Evolutionary conservation across 2,797 vertebrate genomes (phyloP).

Genomic region (Enteromius viviparus): DNA sequence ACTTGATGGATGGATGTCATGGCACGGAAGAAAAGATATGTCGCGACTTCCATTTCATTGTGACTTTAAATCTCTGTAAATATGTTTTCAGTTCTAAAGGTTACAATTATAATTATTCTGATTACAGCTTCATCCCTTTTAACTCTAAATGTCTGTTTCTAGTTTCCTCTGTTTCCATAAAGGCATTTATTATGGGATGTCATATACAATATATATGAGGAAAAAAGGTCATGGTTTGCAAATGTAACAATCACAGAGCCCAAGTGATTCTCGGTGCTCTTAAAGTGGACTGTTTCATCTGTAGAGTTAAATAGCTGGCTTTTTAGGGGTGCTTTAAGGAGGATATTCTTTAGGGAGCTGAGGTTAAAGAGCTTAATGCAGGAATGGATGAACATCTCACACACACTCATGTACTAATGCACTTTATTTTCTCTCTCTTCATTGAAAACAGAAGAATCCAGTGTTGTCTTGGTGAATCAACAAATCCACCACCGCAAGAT

Average conservation of each 20-base stretch:
- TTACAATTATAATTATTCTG: slow-evolving; percentile 27
- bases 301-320: slow-evolving; percentile 64
- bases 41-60: not conserved
- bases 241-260: slow-evolving; percentile 77
- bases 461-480: slow-evolving; percentile 55
- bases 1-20: not conserved
- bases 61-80: slow-evolving; percentile 19
- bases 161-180: slow-evolving; percentile 45
- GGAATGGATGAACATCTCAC: slow-evolving; percentile 58
- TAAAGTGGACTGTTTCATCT: slow-evolving; percentile 73
- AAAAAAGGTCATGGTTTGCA: slow-evolving; percentile 77
- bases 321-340: slow-evolving; percentile 60
- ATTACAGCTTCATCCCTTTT: slow-evolving; percentile 22
- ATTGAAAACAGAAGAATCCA: slow-evolving; percentile 47
- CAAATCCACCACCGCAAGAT: slow-evolving; percentile 44
- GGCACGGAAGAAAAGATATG: not conserved
- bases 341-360: slow-evolving; percentile 47
- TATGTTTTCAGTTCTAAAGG: slow-evolving; percentile 38
- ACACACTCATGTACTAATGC: slow-evolving; percentile 53
- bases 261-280: slow-evolving; percentile 70
- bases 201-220: slow-evolving; percentile 60
- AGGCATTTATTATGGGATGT: slow-evolving; percentile 64
- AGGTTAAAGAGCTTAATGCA: slow-evolving; percentile 58
- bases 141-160: slow-evolving; percentile 43
- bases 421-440: slow-evolving; percentile 37